Evolutionary conservation across 2,888 invertebrate species (phyloP).

Genomic region (Xiphydria camelus): DNA sequence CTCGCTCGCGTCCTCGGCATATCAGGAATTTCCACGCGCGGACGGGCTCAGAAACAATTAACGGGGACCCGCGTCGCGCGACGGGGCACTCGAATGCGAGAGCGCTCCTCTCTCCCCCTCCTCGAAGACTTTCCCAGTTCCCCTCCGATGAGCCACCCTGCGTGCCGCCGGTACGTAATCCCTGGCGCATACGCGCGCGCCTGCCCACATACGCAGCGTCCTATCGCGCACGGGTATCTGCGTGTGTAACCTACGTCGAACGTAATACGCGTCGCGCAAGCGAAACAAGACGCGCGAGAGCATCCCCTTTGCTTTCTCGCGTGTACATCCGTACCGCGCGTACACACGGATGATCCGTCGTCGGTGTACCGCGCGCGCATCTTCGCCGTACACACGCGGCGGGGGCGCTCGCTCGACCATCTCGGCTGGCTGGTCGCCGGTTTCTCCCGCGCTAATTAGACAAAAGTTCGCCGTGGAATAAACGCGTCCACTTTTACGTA

Average conservation of each 20-base stretch:
- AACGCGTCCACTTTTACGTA: conserved; percentile 52
- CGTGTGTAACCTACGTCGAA: too few relatives aligned
- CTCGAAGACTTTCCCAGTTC: conserved; percentile 47
- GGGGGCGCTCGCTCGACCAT: conserved; percentile 24
- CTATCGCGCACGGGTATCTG: background rate
- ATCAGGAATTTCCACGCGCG: too few relatives aligned
- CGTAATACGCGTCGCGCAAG: background rate
- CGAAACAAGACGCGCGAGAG: background rate
- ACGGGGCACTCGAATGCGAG: too few relatives aligned
- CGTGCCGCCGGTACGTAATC: conserved; percentile 33
- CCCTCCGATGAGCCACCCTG: conserved; percentile 48
- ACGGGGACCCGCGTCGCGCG: background rate
- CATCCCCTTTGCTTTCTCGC: background rate
- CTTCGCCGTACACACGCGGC: conserved; percentile 1
- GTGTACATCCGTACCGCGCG: background rate
- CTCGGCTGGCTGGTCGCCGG: conserved; percentile 53
- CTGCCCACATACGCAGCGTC: background rate
- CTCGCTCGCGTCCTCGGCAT: too few relatives aligned
- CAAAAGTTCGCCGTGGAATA: conserved; percentile 56
- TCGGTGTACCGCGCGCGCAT: too few relatives aligned
- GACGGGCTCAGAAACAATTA: background rate
- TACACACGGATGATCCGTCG: background rate
- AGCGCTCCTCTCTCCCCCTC: too few relatives aligned
- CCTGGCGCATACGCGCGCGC: background rate
- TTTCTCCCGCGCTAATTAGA: conserved; percentile 56